These are phyloP conservation scores for Cisticola juncidis DNA, from an alignment of 2,113 vertebrate genomes.

Conservation along the genomic window DNA sequence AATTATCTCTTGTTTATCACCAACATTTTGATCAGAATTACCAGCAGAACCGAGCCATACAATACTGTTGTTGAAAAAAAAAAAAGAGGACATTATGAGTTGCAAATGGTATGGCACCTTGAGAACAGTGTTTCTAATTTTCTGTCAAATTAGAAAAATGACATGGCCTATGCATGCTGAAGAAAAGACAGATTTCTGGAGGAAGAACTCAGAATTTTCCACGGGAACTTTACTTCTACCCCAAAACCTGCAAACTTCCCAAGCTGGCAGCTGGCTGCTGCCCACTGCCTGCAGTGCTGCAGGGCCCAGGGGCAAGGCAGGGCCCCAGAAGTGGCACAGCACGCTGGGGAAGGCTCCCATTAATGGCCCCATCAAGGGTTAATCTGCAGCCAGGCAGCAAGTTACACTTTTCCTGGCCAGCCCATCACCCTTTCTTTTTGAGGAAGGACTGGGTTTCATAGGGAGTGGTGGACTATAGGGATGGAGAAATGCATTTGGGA, in stretches of 20 bases:
- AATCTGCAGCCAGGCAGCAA: neutral
- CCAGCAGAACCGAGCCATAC: neutral
- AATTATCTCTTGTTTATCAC: neutral
- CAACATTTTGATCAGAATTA: neutral
- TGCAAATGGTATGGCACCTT: neutral
- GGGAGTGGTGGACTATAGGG: neutral
- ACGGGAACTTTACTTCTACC: accelerated
- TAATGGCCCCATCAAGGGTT: neutral
- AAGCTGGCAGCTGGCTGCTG: neutral
- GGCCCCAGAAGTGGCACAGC: neutral
- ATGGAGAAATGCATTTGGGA: neutral
- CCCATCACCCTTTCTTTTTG: neutral
- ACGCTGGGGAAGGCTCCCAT: accelerated
- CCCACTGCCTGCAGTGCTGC: neutral
- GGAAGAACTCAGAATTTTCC: neutral
- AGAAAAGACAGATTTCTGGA: neutral
- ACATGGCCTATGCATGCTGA: accelerated
- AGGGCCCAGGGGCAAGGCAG: neutral
- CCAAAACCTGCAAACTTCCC: neutral
- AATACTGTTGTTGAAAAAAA: neutral
- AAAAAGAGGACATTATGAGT: accelerated
- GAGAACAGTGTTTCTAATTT: neutral
- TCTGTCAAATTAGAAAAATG: neutral
- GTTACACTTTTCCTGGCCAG: neutral
- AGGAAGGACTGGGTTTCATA: neutral